Percentiles rank a stretch among this genome's conserved stretches.
These are phyloP conservation scores for Drosophila rhopaloa DNA, from an alignment of 1,140 invertebrate genomes.

Conservation along the genomic window DNA sequence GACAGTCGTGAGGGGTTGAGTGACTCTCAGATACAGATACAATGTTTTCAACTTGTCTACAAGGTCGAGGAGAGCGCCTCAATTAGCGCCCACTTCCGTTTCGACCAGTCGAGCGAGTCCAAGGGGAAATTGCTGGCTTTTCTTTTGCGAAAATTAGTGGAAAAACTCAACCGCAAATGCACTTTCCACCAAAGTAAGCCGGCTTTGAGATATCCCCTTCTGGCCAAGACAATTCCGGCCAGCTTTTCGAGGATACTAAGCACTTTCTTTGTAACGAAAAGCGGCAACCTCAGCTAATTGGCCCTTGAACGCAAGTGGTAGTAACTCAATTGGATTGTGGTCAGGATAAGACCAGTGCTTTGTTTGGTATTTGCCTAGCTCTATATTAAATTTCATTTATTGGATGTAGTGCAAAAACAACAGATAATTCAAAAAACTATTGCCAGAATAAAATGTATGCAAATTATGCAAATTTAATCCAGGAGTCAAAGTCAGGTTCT, in stretches of 20 bases:
- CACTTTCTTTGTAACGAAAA: constrained; percentile 41
- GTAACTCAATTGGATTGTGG: constrained; percentile 53
- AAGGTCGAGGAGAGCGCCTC: constrained; percentile 22
- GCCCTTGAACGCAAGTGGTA: constrained; percentile 56
- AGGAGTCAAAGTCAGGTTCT: neutral
- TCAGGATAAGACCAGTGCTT: constrained; percentile 13
- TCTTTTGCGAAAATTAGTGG: constrained; percentile 27
- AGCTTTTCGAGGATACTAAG: neutral
- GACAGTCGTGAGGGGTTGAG: constrained; percentile 21
- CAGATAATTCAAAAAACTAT: neutral
- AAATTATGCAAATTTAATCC: neutral
- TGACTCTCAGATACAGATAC: constrained; percentile 2
- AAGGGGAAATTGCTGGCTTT: constrained; percentile 37
- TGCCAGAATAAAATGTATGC: no score
- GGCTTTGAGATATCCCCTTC: constrained; percentile 19
- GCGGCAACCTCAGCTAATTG: constrained; percentile 65
- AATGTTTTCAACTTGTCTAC: constrained; percentile 16
- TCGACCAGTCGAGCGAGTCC: constrained; percentile 13
- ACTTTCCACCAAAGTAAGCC: constrained; percentile 24
- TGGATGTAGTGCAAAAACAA: neutral
- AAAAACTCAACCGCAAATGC: constrained; percentile 39
- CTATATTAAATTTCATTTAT: constrained; percentile 13
- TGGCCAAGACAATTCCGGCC: constrained; percentile 21
- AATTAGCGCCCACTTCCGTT: constrained; percentile 44
- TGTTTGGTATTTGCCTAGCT: constrained; percentile 40